phyloP scores from a whole-genome alignment of 1,140 invertebrate genomes.

The Vanessa tameamea region DNA sequence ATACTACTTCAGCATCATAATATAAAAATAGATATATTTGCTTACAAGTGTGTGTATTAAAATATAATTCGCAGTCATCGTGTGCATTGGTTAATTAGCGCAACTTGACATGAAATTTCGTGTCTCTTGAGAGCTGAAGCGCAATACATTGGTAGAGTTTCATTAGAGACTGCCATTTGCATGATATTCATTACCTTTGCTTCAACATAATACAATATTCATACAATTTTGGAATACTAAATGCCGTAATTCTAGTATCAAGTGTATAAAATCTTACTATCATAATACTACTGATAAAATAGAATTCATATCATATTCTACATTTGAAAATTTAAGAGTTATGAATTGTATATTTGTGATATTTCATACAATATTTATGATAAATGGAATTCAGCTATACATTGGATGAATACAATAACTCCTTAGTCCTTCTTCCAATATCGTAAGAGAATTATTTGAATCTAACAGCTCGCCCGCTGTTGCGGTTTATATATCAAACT shows the following conservation, averaged over 20 bases:
- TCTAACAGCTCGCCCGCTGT: too few relatives aligned
- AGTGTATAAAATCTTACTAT: background rate
- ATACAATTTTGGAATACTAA: conserved; percentile 22
- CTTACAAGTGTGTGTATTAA: background rate
- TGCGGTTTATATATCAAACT: too few relatives aligned
- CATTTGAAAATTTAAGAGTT: too few relatives aligned
- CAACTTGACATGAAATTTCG: conserved; percentile 15
- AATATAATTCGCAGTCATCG: conserved; percentile 14
- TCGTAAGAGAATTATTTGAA: too few relatives aligned
- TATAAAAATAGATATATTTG: background rate
- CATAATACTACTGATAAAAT: background rate
- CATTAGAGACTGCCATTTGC: conserved; percentile 26
- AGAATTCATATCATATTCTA: too few relatives aligned
- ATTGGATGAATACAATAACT: too few relatives aligned
- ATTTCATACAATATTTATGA: too few relatives aligned
- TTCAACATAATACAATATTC: conserved; percentile 20
- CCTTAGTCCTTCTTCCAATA: too few relatives aligned
- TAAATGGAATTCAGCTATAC: too few relatives aligned
- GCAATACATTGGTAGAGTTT: conserved; percentile 26
- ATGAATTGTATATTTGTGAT: too few relatives aligned
- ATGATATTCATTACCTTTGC: conserved; percentile 22
- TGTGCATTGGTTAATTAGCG: conserved; percentile 16
- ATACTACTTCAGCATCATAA: too few relatives aligned
- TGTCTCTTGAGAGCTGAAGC: conserved; percentile 17
- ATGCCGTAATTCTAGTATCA: conserved; percentile 1